Evolutionary conservation across 2,888 invertebrate genomes (phyloP).

Genomic region (Polydrusus cervinus): DNA sequence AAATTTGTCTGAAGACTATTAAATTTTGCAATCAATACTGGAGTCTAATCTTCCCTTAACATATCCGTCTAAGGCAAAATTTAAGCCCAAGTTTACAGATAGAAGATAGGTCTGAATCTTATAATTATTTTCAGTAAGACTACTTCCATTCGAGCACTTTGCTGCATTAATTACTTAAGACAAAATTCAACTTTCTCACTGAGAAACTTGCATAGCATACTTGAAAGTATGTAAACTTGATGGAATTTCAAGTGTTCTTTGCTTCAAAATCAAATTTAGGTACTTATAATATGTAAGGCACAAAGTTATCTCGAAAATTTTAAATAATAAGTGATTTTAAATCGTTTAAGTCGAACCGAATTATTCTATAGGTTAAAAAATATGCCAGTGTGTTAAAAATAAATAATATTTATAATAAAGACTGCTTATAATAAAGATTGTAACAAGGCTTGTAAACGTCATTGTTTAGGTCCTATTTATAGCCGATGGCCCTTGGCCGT

Average conservation of each 20-base stretch:
- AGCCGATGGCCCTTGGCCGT: no score
- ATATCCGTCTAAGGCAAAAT: slow-evolving; percentile 32
- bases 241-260: slow-evolving; percentile 30
- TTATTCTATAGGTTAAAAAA: neutral
- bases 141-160: slow-evolving; percentile 44
- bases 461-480: no score
- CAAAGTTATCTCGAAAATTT: neutral
- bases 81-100: slow-evolving; percentile 20
- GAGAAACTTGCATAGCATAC: slow-evolving; percentile 31
- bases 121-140: slow-evolving; percentile 41
- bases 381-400: no score
- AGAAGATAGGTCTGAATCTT: slow-evolving; percentile 21
- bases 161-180: slow-evolving; percentile 41
- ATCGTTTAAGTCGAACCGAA: neutral
- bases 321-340: neutral
- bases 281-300: slow-evolving; percentile 2
- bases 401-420: no score
- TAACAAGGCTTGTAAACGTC: no score
- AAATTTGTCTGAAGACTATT: slow-evolving; percentile 34
- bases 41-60: slow-evolving; percentile 32
- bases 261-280: slow-evolving; percentile 37
- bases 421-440: no score
- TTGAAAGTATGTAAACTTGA: slow-evolving; percentile 26
- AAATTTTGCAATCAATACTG: slow-evolving; percentile 34
- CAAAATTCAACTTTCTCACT: slow-evolving; percentile 33